Conservation (phyloP, 2,888 invertebrate species). For the Parnassius glacialis region DNA sequence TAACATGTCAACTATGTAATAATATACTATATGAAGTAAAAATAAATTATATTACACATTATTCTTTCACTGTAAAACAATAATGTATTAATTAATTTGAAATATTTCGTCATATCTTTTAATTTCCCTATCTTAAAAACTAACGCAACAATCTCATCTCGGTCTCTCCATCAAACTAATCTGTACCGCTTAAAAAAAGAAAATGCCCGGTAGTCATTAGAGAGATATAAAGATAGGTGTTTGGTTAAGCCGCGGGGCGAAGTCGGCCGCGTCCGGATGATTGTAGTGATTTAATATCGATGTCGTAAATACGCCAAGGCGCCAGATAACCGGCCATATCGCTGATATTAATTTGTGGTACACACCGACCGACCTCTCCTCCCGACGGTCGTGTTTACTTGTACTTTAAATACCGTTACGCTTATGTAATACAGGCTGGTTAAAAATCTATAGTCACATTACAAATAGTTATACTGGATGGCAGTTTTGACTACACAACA, state of each 20-base stretch:
- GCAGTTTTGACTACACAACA: no score
- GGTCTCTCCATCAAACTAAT: constrained; percentile 15
- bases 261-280: constrained; percentile 30
- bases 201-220: constrained; percentile 63
- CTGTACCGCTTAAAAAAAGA: constrained; percentile 28
- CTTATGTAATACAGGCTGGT: no score
- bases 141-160: not conserved
- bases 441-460: no score
- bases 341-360: constrained; percentile 26
- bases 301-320: constrained; percentile 27
- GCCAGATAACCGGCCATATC: constrained; percentile 27
- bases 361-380: not conserved
- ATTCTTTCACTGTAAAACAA: no score
- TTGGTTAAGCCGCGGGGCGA: constrained; percentile 43
- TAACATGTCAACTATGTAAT: no score
- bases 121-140: not conserved
- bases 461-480: no score
- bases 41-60: no score
- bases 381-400: not conserved
- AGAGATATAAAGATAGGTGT: constrained; percentile 42
- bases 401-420: not conserved
- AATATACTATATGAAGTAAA: no score
- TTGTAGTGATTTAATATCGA: constrained; percentile 30
- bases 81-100: no score
- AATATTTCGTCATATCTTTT: not conserved